Evolutionary conservation across 2,888 invertebrate species (phyloP), one percentile per base, ranked within the genome.

Genomic region (Dasypolia templi): DNA sequence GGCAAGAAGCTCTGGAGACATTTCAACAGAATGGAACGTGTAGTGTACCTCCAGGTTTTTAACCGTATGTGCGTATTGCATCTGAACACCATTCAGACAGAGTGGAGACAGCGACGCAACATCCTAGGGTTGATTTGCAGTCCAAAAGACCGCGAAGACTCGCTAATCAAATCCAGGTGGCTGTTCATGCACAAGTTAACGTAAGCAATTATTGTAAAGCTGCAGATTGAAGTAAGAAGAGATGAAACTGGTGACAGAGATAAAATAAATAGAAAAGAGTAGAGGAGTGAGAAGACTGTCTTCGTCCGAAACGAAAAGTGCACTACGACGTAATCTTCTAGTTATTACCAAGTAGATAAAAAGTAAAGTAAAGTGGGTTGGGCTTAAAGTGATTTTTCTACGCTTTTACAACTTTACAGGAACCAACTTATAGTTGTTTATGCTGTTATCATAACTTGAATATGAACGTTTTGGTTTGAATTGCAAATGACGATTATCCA

Each of bases 401-500:
- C 46, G 55, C 56, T 72, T 66, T 26, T 51, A 56, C 51, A 67
- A 71, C 51, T 68, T 79, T 39, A 71, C 46, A 39, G 75, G 59
- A 55, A 32, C 39, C 39, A 9, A 39, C 56, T 56, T 56, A 32
- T 22, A 59, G 61, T 68, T 65, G 62, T 66, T 64, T 56, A 44
- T 29, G 42, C 5, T 51, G 62, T 72, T 75, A 77, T 72, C 62
- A 82, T 78, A 85, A 81, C 78, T 82, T 64, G 63, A 59, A 67
- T 63, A 59, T 77, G 42, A 59, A 76, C 55, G 55, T 62, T 77
- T 68, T 72, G 70, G 84, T 88, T 88, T 86, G 86, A 93, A 93
- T 92, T 93, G 92, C 93, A 93, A 93, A 94, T 93, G 86, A 87
- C 87, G 89, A 90, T 90, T 89, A 89, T 89, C 87, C 86, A 84